These are phyloP conservation scores for Oreortyx pictus DNA, from an alignment of 2,797 vertebrate species.

Conservation along the genomic window DNA sequence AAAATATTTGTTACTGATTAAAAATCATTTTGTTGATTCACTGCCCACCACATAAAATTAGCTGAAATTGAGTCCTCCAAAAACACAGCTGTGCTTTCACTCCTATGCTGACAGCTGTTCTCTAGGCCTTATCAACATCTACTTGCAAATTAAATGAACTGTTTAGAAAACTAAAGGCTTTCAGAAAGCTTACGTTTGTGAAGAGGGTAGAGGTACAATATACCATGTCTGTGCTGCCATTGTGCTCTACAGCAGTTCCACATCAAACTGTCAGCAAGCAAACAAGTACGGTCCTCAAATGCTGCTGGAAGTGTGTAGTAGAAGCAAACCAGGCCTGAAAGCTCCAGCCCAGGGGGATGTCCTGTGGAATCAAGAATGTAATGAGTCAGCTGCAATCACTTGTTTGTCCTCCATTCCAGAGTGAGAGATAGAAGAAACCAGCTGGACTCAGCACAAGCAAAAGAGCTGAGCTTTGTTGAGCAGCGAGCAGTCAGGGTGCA, in stretches of 20 bases:
- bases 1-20: no score
- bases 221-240: background rate
- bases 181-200: background rate
- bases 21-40: no score
- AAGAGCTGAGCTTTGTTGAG: rapidly evolving
- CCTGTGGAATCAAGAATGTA: background rate
- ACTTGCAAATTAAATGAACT: background rate
- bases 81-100: background rate
- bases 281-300: no score
- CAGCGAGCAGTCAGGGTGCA: background rate
- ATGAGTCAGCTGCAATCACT: background rate
- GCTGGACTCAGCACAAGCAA: background rate
- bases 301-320: rapidly evolving
- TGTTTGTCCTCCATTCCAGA: background rate
- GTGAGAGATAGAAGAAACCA: background rate
- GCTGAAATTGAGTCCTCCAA: no score
- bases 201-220: background rate
- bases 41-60: no score
- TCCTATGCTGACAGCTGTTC: background rate
- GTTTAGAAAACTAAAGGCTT: background rate
- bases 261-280: background rate
- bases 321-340: rapidly evolving
- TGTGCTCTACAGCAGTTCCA: rapidly evolving
- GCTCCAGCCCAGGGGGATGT: background rate
- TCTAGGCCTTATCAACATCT: background rate